phyloP scores from a whole-genome alignment of 2,888 invertebrate genomes.

The Asteroscopus sphinx region DNA sequence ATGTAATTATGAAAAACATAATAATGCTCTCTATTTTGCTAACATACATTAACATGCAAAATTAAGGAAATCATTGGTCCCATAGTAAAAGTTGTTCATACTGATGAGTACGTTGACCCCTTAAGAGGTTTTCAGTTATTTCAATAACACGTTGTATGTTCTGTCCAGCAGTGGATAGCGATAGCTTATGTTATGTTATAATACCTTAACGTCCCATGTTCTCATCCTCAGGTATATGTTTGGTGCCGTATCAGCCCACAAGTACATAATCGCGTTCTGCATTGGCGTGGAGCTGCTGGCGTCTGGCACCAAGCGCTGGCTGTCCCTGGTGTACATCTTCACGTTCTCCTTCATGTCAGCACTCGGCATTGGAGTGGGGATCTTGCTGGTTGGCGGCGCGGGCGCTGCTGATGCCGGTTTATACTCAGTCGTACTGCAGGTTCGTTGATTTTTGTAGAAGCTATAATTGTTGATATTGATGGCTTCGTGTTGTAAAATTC shows the following conservation, averaged over 20 bases:
- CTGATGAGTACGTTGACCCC: no score
- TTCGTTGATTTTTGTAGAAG: constrained; percentile 66
- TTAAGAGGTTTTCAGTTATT: no score
- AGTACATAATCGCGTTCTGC: constrained; percentile 96
- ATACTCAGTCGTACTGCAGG: constrained; percentile 93
- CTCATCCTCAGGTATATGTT: constrained; percentile 92
- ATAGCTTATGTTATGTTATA: no score
- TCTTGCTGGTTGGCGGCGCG: constrained; percentile 91
- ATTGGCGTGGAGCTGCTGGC: constrained; percentile 95
- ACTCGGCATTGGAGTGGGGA: constrained; percentile 93
- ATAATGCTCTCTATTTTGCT: no score
- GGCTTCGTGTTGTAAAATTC: background rate
- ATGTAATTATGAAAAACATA: no score
- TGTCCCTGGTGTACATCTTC: constrained; percentile 92
- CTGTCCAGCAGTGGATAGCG: no score
- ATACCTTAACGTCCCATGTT: background rate
- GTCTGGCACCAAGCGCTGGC: constrained; percentile 90
- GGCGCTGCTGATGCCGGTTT: constrained; percentile 90
- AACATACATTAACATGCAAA: no score
- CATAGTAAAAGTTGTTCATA: no score
- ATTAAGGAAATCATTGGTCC: no score
- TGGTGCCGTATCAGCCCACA: constrained; percentile 95
- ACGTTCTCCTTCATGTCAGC: constrained; percentile 95
- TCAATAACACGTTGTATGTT: no score
- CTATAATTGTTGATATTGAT: background rate